A percentile compares a stretch with the other conserved stretches of the same genome.
Evolutionary conservation across 2,888 invertebrate species (phyloP).

Genomic region (Eledone cirrhosa): DNA sequence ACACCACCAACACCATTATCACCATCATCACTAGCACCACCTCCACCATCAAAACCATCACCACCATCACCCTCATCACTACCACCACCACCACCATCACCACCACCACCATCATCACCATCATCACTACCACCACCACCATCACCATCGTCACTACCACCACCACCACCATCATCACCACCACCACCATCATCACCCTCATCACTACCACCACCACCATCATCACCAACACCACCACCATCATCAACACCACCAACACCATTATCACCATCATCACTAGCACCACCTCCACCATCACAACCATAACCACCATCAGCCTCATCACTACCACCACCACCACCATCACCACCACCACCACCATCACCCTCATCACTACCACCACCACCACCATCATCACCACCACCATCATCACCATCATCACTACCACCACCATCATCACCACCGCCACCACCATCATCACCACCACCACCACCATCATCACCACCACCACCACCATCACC

Average conservation of each 20-base stretch:
- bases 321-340: slow-evolving; percentile 28
- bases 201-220: slow-evolving; percentile 30
- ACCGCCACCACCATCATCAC: slow-evolving; percentile 30
- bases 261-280: too few relatives aligned
- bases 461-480: slow-evolving; percentile 29
- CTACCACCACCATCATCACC: slow-evolving; percentile 29
- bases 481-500: background rate
- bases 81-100: slow-evolving; percentile 21
- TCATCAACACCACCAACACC: too few relatives aligned
- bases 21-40: too few relatives aligned
- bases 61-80: too few relatives aligned
- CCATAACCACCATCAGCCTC: background rate
- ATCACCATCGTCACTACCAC: background rate
- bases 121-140: background rate
- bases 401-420: slow-evolving; percentile 3
- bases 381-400: background rate
- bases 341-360: slow-evolving; percentile 29
- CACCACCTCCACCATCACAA: too few relatives aligned
- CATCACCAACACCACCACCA: slow-evolving; percentile 24
- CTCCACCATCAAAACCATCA: background rate
- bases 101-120: slow-evolving; percentile 31
- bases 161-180: slow-evolving; percentile 18
- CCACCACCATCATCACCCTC: slow-evolving; percentile 30
- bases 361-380: slow-evolving; percentile 12
- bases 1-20: too few relatives aligned